Conservation (phyloP, 2,888 invertebrate genomes). For the Eupithecia subumbrata region DNA sequence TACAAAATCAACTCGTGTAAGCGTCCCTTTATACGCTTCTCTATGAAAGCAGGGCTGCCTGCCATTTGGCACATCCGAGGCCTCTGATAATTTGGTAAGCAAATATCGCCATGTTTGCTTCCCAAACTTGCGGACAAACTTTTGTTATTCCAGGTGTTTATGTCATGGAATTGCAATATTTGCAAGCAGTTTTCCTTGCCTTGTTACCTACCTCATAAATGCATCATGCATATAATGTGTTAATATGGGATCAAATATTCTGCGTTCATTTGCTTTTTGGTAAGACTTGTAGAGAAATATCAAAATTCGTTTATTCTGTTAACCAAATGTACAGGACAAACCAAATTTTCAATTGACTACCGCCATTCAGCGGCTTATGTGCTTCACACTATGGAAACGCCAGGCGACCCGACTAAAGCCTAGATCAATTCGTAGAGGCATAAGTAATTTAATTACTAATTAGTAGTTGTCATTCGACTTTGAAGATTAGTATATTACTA, state of each 20-base stretch:
- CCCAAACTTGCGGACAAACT: background rate
- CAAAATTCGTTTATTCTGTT: background rate
- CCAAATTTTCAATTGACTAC: too few species aligned
- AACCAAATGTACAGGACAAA: background rate
- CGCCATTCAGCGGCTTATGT: too few species aligned
- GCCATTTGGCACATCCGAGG: constrained; percentile 18
- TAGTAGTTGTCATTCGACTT: too few species aligned
- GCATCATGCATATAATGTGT: background rate
- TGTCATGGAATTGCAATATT: background rate
- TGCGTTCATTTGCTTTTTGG: background rate
- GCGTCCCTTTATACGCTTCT: constrained; percentile 25
- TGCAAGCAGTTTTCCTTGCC: constrained; percentile 1
- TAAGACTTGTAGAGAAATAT: background rate
- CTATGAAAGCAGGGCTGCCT: constrained; percentile 31
- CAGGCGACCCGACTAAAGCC: too few species aligned
- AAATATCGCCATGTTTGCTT: constrained; percentile 6
- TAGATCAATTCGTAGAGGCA: too few species aligned
- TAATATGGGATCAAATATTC: background rate
- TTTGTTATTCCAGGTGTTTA: constrained; percentile 7
- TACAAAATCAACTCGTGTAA: background rate
- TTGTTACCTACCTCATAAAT: background rate
- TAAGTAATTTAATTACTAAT: too few species aligned
- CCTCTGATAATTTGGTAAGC: constrained; percentile 10
- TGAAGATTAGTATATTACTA: too few species aligned
- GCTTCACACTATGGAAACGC: too few species aligned